Evolutionary conservation across 2,113 vertebrate genomes (phyloP).

Genomic region (Eubucco bourcierii): DNA sequence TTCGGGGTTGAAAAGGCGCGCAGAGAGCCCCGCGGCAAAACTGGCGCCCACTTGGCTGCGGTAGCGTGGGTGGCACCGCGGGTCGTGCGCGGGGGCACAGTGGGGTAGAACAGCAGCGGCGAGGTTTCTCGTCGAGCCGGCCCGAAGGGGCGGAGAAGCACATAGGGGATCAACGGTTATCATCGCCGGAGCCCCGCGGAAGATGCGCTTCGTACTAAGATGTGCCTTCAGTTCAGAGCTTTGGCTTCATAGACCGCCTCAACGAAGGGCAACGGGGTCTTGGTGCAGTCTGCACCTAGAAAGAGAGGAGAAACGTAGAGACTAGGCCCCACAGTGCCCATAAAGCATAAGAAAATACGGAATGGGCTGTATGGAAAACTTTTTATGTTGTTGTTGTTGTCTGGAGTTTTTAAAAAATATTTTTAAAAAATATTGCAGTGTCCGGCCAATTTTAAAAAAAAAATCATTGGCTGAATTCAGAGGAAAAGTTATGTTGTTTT

Average conservation of each 20-base stretch:
- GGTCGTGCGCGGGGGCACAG: neutral
- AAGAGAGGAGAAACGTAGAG: neutral
- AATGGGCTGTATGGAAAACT: rapidly evolving
- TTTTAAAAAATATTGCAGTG: rapidly evolving
- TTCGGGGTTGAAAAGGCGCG: rapidly evolving
- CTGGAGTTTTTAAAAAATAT: neutral
- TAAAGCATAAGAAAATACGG: neutral
- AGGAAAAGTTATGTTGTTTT: neutral
- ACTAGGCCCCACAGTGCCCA: neutral
- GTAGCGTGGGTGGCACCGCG: neutral
- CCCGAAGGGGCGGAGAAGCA: neutral
- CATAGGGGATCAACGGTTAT: no score
- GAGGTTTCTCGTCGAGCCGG: neutral
- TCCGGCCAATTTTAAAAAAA: neutral
- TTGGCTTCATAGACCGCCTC: neutral
- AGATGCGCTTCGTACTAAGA: rapidly evolving
- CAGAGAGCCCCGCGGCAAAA: neutral
- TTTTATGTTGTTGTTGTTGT: neutral
- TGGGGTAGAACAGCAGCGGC: neutral
- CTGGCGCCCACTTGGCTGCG: neutral
- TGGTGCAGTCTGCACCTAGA: neutral
- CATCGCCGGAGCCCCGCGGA: neutral
- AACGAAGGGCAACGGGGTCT: neutral
- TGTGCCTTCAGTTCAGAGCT: no score
- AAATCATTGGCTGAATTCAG: neutral